Conservation (phyloP, 2,797 vertebrate species). For the Setipinna tenuifilis region DNA sequence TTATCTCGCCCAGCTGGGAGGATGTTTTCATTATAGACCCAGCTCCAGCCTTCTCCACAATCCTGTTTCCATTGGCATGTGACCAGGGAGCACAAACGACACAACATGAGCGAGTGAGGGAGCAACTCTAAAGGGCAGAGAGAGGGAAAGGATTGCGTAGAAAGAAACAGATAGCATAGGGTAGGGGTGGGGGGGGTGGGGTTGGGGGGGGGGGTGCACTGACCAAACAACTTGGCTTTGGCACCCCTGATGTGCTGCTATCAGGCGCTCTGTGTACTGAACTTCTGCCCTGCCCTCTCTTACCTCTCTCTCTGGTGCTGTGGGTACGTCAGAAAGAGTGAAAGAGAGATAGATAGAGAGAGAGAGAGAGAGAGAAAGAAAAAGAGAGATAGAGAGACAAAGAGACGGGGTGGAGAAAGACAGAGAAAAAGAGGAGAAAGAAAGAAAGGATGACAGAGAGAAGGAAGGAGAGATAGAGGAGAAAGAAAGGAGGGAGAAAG, state of each 20-base stretch:
- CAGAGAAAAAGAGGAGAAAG: background rate
- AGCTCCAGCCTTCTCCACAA: constrained; percentile 24
- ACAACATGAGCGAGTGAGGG: constrained; percentile 1
- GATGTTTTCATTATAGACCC: constrained; percentile 27
- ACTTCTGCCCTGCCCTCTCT: constrained; percentile 34
- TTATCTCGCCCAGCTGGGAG: constrained; percentile 12
- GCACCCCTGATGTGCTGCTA: constrained; percentile 27
- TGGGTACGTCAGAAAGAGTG: background rate
- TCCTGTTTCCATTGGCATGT: constrained; percentile 29
- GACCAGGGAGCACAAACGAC: background rate
- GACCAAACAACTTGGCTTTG: constrained; percentile 31
- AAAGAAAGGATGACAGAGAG: background rate
- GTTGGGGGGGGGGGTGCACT: background rate
- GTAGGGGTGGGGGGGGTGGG: no score
- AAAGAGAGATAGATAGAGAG: background rate
- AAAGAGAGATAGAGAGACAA: background rate
- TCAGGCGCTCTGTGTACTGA: constrained; percentile 38
- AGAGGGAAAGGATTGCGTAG: background rate
- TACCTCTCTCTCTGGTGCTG: background rate
- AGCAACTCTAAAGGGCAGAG: background rate
- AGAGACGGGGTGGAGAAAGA: background rate
- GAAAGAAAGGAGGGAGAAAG: background rate
- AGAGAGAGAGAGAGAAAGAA: background rate
- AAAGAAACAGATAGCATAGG: background rate
- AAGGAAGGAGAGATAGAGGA: background rate